Percentiles rank a stretch among this genome's conserved stretches.
Conservation (phyloP, 2,888 invertebrate genomes). For the Palloptera scutellata region DNA sequence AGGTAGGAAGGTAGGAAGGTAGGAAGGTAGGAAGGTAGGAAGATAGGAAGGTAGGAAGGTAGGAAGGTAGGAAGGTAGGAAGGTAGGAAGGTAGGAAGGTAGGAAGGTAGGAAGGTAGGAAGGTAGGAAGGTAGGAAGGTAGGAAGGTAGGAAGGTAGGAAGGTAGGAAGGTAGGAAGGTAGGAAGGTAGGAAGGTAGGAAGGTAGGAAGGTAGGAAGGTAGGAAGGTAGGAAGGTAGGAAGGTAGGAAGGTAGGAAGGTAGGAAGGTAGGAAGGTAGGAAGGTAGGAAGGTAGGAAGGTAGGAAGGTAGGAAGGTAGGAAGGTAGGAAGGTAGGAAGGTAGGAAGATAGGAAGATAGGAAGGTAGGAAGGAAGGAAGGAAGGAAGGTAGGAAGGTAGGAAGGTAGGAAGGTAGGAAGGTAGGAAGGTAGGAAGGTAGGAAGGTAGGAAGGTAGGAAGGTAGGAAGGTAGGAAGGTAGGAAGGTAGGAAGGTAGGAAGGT, state of each 20-base stretch:
- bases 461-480: not conserved
- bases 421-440: not conserved
- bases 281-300: not conserved
- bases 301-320: not conserved
- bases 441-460: not conserved
- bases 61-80: not conserved
- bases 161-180: not conserved
- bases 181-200: slow-evolving; percentile 26
- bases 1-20: not conserved
- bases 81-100: not conserved
- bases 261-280: not conserved
- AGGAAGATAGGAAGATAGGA: no score
- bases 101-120: not conserved
- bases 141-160: not conserved
- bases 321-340: not conserved
- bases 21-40: not conserved
- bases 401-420: not conserved
- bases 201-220: not conserved
- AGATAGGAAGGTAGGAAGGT: not conserved
- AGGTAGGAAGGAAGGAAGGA: no score
- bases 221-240: slow-evolving; percentile 13
- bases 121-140: not conserved
- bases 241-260: not conserved
- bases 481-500: not conserved
- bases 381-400: not conserved